A percentile compares a stretch with the other conserved stretches of the same genome.
Conservation (phyloP, 2,113 vertebrate species). For the Protobothrops flavoviridis region DNA sequence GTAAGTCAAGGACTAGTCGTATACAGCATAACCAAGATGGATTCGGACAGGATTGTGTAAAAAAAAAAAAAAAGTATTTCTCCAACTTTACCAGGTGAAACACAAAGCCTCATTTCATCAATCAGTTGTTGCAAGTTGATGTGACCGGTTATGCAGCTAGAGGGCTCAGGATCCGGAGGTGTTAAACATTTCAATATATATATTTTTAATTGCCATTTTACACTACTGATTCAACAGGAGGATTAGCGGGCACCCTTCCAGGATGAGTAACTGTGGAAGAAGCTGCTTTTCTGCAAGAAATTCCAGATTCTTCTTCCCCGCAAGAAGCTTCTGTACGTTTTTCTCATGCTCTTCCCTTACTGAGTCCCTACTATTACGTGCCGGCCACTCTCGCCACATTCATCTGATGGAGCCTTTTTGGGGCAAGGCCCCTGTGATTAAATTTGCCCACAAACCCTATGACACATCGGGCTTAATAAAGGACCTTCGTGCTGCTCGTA, state of each 20-base stretch:
- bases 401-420: conserved; percentile 38
- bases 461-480: conserved; percentile 63
- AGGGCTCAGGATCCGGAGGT: neutral
- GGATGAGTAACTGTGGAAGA: conserved; percentile 60
- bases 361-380: conserved; percentile 61
- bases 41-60: neutral
- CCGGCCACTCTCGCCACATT: conserved; percentile 59
- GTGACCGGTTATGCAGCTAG: neutral
- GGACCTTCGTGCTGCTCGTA: conserved; percentile 54
- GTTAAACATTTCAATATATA: neutral
- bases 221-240: conserved; percentile 27
- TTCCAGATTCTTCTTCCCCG: conserved; percentile 38
- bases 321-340: conserved; percentile 53
- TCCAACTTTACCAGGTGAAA: neutral
- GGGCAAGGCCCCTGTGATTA: conserved; percentile 62
- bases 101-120: neutral
- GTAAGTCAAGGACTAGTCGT: neutral
- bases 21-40: neutral
- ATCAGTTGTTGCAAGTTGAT: neutral
- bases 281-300: conserved; percentile 59
- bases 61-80: neutral
- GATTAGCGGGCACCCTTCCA: conserved; percentile 40
- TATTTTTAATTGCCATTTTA: neutral
- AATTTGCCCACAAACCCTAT: conserved; percentile 63
- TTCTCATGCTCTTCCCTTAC: conserved; percentile 62